A percentile compares a stretch with the other conserved stretches of the same genome.
Conservation (phyloP, 2,113 vertebrate genomes). For the Colossoma macropomum region DNA sequence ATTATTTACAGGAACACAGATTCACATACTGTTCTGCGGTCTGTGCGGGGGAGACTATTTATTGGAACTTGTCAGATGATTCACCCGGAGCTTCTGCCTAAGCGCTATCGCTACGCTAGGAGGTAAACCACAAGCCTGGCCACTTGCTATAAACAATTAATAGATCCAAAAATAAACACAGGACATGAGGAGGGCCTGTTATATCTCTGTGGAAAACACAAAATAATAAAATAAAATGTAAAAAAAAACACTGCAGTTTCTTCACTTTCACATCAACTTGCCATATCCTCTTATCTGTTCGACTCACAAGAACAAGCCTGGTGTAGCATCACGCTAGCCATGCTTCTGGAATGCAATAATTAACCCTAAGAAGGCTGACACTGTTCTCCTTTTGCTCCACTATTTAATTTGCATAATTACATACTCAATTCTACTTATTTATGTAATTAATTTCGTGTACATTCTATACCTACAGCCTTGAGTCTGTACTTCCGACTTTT, state of each 20-base stretch:
- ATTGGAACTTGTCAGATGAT: conserved; percentile 50
- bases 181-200: conserved; percentile 25
- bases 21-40: conserved; percentile 32
- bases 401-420: too few species aligned
- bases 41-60: conserved; percentile 38
- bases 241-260: neutral
- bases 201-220: conserved; percentile 26
- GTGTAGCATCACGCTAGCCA: neutral
- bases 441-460: too few species aligned
- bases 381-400: too few species aligned
- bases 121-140: conserved; percentile 15
- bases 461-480: too few species aligned
- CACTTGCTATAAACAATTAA: conserved; percentile 51
- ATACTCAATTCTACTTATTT: too few species aligned
- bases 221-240: neutral
- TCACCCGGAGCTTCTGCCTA: conserved; percentile 43
- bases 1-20: conserved; percentile 54
- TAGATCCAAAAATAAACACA: conserved; percentile 57
- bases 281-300: neutral
- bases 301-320: neutral
- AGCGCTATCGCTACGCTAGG: conserved; percentile 29
- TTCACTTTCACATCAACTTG: neutral
- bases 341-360: conserved; percentile 14
- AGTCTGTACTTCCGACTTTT: too few species aligned
- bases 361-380: neutral